Evolutionary conservation across 2,113 vertebrate genomes (phyloP).

Genomic region (Podarcis raffonei): DNA sequence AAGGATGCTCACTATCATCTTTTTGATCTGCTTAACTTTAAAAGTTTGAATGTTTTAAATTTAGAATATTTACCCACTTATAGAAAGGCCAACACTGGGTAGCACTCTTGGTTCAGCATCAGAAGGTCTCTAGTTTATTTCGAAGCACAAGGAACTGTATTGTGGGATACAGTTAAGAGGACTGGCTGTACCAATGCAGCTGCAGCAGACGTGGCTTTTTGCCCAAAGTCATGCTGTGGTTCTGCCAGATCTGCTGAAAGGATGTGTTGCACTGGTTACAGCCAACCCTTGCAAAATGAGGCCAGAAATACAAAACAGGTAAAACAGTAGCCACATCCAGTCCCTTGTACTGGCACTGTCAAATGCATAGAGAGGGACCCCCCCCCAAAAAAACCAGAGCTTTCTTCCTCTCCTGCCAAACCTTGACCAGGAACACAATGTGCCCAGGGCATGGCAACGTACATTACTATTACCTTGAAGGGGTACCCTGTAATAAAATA

Average conservation of each 20-base stretch:
- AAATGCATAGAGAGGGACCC: background rate
- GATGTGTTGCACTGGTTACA: slow-evolving; percentile 28
- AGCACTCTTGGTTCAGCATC: background rate
- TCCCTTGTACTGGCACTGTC: background rate
- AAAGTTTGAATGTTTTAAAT: background rate
- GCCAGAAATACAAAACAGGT: background rate
- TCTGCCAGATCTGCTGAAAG: slow-evolving; percentile 12
- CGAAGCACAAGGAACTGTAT: slow-evolving; percentile 36
- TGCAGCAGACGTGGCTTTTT: slow-evolving; percentile 36
- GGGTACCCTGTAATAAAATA: background rate
- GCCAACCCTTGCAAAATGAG: background rate
- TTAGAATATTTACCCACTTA: too few relatives aligned
- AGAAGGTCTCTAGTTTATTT: slow-evolving; percentile 12
- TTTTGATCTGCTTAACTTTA: slow-evolving; percentile 4
- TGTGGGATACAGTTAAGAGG: background rate
- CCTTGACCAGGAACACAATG: background rate
- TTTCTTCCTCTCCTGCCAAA: background rate
- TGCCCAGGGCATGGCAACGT: background rate
- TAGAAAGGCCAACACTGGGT: background rate
- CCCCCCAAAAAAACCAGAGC: background rate
- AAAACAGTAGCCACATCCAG: background rate
- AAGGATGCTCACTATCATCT: background rate
- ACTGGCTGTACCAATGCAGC: slow-evolving; percentile 26
- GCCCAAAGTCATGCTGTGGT: background rate
- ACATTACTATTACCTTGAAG: background rate